Evolutionary conservation across 1,140 invertebrate genomes (phyloP).

Genomic region (Papilio dardanus): DNA sequence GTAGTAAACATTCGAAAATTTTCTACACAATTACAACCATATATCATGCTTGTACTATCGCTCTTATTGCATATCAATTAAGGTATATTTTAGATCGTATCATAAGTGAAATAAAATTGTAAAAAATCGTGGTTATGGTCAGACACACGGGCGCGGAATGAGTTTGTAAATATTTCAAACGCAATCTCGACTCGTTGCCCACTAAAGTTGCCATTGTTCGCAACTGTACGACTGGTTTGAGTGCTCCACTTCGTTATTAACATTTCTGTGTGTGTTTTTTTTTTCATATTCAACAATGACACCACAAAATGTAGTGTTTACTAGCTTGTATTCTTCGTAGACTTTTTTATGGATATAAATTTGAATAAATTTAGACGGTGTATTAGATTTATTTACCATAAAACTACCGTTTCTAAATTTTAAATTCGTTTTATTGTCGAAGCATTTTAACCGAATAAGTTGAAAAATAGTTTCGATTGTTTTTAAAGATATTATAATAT

Average conservation of each 20-base stretch:
- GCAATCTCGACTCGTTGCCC: conserved; percentile 67
- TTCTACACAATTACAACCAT: conserved; percentile 36
- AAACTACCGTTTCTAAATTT: conserved; percentile 29
- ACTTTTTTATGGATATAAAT: background rate
- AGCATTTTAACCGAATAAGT: background rate
- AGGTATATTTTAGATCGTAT: conserved; percentile 39
- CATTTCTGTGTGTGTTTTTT: conserved; percentile 32
- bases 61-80: conserved; percentile 25
- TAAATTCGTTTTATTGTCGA: conserved; percentile 13
- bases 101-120: conserved; percentile 9
- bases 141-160: conserved; percentile 61
- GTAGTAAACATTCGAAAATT: conserved; percentile 45
- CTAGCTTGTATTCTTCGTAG: conserved; percentile 30
- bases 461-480: conserved; percentile 24
- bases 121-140: conserved; percentile 48
- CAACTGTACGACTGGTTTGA: conserved; percentile 27
- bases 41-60: background rate
- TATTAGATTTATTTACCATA: conserved; percentile 27
- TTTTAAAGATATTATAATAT: conserved; percentile 4
- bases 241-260: conserved; percentile 48
- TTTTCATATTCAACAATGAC: conserved; percentile 33
- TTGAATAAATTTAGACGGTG: conserved; percentile 27
- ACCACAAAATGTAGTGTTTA: conserved; percentile 32
- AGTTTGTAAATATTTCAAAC: conserved; percentile 76
- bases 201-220: conserved; percentile 70